Percentiles rank a stretch among this genome's conserved stretches.
phyloP scores from a whole-genome alignment of 2,888 invertebrate genomes.

The Tolmerus cingulatus region DNA sequence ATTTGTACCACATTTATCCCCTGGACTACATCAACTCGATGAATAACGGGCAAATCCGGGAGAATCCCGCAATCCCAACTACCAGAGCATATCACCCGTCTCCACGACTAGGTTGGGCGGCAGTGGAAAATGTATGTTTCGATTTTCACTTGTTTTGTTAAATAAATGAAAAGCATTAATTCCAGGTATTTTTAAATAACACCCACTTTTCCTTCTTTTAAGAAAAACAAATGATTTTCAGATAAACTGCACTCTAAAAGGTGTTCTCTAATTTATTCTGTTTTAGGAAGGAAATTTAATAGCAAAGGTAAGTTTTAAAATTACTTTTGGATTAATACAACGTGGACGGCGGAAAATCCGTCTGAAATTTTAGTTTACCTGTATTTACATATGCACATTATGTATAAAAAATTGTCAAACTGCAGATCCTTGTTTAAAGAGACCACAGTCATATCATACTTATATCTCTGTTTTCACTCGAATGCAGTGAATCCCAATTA shows the following conservation, averaged over 20 bases:
- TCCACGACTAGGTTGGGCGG: constrained; percentile 33
- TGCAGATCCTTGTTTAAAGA: too few relatives aligned
- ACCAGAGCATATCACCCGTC: neutral
- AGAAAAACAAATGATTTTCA: neutral
- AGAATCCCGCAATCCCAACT: neutral
- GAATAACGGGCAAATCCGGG: neutral
- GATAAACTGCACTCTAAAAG: neutral
- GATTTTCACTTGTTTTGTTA: constrained; percentile 49
- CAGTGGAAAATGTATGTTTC: constrained; percentile 50
- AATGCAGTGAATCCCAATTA: too few relatives aligned
- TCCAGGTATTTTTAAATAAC: neutral
- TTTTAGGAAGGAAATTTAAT: too few relatives aligned
- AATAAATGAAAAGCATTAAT: constrained; percentile 44
- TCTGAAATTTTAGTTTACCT: too few relatives aligned
- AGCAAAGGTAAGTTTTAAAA: too few relatives aligned
- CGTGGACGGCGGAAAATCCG: too few relatives aligned
- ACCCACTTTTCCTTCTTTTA: neutral
- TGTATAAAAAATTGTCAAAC: too few relatives aligned
- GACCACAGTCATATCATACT: too few relatives aligned
- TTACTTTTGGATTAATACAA: too few relatives aligned
- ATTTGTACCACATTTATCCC: constrained; percentile 11
- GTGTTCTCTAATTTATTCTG: too few relatives aligned
- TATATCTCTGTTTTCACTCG: too few relatives aligned
- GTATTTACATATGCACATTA: too few relatives aligned
- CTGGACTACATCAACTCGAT: neutral